Base-by-base conservation (phyloP, 1,140 invertebrate species). In the Hyles vespertilio region DNA sequence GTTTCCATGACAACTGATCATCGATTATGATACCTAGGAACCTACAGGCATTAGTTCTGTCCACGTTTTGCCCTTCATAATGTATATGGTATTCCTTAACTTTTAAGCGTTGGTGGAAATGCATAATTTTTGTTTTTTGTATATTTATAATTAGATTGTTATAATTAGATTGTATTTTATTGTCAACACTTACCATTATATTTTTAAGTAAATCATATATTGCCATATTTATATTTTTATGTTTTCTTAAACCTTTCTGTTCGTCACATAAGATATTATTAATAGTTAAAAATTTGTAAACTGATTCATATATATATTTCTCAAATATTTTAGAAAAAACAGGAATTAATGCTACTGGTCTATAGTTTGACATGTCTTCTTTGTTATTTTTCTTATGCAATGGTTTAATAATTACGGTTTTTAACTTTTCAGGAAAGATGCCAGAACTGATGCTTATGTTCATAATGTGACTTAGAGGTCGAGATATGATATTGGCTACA, bases 111-210 rank as follows among this genome's bases (percentile, higher is more conserved):
- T 22, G 22, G 22, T 22, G 22, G 22, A 22, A 22, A 22, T 22
- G 22, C 22, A 22, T 22, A 22, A 22, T 22, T 22, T 22, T 22
- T 22, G 22, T 22, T 22, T 22, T 22, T 22, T 22, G 22, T 22
- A 22, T 22, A 22, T 22, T 22, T 22, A 22, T 22, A 22, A 22
- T 22, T 22, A 22, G 22, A 22, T 22, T 22, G 22, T 22, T 22
- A 22, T 0, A 22, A 22, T 22, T 22, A 22, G 1, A 56, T 22
- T 59, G 57, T 43, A n/a, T 63, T 51, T 49, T 63, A 5, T 53
- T 56, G 56, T 69, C 61, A 40, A 69, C n/a, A 48, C 48, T 61
- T 47, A 8, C 51, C n/a, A 51, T 58, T 36, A 65, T 46, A 32
- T 9, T 48, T 8, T 52, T 4, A 32, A 56, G 32, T 47, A 54